phyloP scores from a whole-genome alignment of 1,140 invertebrate species.

The Scaptomyza hsui region DNA sequence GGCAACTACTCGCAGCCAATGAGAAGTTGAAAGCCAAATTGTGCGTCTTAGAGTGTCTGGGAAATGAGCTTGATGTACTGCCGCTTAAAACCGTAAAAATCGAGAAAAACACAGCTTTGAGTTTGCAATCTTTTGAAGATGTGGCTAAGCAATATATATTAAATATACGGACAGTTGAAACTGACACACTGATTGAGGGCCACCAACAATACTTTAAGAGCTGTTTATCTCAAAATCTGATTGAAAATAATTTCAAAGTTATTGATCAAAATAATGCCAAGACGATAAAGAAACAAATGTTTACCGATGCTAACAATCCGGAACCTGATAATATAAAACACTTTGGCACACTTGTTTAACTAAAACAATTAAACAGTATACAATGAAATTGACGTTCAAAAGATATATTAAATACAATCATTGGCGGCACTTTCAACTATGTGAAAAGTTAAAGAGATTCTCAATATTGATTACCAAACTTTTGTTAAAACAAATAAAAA shows the following conservation, averaged over 20 bases:
- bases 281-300: conserved; percentile 26
- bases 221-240: background rate
- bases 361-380: background rate
- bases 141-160: background rate
- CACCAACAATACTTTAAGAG: background rate
- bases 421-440: background rate
- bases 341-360: conserved; percentile 57
- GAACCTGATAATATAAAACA: conserved; percentile 34
- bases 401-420: no score
- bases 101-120: background rate
- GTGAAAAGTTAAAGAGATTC: conserved; percentile 19
- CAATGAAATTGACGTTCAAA: no score
- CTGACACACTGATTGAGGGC: no score
- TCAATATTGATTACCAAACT: conserved; percentile 33
- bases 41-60: conserved; percentile 87
- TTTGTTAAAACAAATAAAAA: conserved; percentile 3
- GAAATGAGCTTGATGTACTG: conserved; percentile 85
- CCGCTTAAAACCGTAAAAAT: conserved; percentile 29
- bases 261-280: conserved; percentile 8
- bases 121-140: background rate
- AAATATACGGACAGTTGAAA: background rate
- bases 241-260: conserved; percentile 19
- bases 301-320: conserved; percentile 6
- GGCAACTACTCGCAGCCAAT: conserved; percentile 87
- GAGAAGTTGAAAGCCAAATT: conserved; percentile 87